phyloP scores from a whole-genome alignment of 2,888 invertebrate species.

The Antheraea assamensis region DNA sequence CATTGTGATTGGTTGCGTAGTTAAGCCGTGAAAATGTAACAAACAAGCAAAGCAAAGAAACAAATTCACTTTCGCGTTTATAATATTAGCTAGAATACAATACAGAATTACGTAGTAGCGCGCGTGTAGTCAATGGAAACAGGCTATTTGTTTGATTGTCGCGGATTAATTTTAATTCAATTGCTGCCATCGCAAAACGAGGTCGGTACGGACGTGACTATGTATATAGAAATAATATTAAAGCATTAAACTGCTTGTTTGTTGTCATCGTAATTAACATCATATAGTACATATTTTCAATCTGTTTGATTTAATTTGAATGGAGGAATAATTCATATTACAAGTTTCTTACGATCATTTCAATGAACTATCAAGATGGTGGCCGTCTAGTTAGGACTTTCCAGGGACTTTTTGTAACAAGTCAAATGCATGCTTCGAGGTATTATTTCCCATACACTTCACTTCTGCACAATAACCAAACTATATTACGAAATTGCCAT shows the following conservation, averaged over 20 bases:
- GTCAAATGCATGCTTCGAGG: too few species aligned
- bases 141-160: conserved; percentile 8
- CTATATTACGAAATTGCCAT: too few species aligned
- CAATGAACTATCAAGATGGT: too few species aligned
- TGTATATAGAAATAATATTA: conserved; percentile 8
- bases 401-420: too few species aligned
- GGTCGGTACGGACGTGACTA: conserved; percentile 4
- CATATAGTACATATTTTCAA: not conserved
- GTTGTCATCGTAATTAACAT: not conserved
- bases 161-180: conserved; percentile 10
- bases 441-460: too few species aligned
- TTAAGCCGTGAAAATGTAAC: too few species aligned
- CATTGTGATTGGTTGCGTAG: too few species aligned
- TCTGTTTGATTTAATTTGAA: not conserved
- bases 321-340: not conserved
- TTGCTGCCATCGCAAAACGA: not conserved
- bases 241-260: not conserved
- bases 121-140: not conserved
- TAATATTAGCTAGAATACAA: not conserved
- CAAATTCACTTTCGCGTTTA: too few species aligned
- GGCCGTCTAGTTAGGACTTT: too few species aligned
- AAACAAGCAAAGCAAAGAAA: too few species aligned
- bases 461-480: too few species aligned
- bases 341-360: too few species aligned
- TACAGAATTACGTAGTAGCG: not conserved